Conservation (phyloP, 2,888 invertebrate genomes). For the Rapana venosa region DNA sequence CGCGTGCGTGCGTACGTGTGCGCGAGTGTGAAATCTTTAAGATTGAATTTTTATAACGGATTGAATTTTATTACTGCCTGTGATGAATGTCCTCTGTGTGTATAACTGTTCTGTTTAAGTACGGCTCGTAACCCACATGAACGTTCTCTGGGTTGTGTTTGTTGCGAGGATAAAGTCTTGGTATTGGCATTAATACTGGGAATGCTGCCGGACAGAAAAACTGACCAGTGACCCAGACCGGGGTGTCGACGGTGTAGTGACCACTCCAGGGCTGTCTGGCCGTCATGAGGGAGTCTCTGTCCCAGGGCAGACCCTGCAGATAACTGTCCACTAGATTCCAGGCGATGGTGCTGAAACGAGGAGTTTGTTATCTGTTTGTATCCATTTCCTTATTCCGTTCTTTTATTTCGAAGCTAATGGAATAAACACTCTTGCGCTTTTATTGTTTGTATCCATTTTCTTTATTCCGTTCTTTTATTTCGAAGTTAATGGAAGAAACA, state of each 20-base stretch:
- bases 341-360: constrained; percentile 74
- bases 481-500: too few relatives aligned
- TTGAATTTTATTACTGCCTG: too few relatives aligned
- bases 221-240: constrained; percentile 77
- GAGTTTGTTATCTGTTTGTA: too few relatives aligned
- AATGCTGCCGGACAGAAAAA: background rate
- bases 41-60: too few relatives aligned
- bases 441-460: too few relatives aligned
- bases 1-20: too few relatives aligned
- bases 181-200: background rate
- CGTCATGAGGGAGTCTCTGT: constrained; percentile 77
- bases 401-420: too few relatives aligned
- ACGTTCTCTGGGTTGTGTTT: background rate
- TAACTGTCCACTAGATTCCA: constrained; percentile 78
- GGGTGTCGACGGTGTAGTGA: constrained; percentile 73
- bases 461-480: too few relatives aligned
- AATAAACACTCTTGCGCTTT: too few relatives aligned
- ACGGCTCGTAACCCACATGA: background rate
- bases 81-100: too few relatives aligned
- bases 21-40: too few relatives aligned
- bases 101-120: background rate
- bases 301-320: constrained; percentile 73
- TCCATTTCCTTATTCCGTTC: too few relatives aligned
- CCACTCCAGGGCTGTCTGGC: constrained; percentile 78
- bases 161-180: background rate